Percentiles rank a stretch among this genome's conserved stretches.
Evolutionary conservation across 2,888 invertebrate species (phyloP).

Genomic region (Trimorus sp.): DNA sequence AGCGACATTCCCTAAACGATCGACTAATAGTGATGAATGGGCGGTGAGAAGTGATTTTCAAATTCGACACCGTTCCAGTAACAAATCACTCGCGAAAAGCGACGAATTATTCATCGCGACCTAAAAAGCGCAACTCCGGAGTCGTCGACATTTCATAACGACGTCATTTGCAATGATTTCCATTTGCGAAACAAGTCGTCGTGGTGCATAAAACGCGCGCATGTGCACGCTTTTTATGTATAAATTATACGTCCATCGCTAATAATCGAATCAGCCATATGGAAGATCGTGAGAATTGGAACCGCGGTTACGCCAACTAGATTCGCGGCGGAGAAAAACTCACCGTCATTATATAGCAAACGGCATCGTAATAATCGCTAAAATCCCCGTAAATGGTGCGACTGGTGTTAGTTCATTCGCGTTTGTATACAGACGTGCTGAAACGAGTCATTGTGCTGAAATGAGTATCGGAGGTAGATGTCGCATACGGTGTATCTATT

Average conservation of each 20-base stretch:
- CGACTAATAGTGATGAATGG: no score
- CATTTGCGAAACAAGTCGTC: slow-evolving; percentile 21
- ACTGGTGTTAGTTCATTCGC: slow-evolving; percentile 67
- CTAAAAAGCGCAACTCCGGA: slow-evolving; percentile 23
- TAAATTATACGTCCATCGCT: slow-evolving; percentile 56
- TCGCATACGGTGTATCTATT: slow-evolving; percentile 36
- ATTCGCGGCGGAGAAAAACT: slow-evolving; percentile 75
- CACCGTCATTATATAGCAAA: slow-evolving; percentile 79
- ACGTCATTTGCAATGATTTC: slow-evolving; percentile 16
- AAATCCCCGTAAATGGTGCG: slow-evolving; percentile 79
- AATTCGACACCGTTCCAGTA: no score
- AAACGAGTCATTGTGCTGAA: slow-evolving; percentile 51
- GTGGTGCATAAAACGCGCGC: slow-evolving; percentile 27
- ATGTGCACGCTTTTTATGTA: slow-evolving; percentile 46
- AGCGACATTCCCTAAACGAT: no score
- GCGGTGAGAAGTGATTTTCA: no score
- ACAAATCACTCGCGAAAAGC: no score
- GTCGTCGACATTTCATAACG: slow-evolving; percentile 35
- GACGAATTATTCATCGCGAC: slow-evolving; percentile 20
- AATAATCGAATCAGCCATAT: slow-evolving; percentile 71
- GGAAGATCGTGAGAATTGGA: slow-evolving; percentile 80
- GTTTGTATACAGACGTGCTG: slow-evolving; percentile 52
- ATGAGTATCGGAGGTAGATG: slow-evolving; percentile 48
- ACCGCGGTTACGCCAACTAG: slow-evolving; percentile 71
- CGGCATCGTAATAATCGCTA: slow-evolving; percentile 79